Evolutionary conservation across 2,888 invertebrate species (phyloP), one percentile per base, ranked within the genome.

Genomic region (Pachycephus smyrnensis): DNA sequence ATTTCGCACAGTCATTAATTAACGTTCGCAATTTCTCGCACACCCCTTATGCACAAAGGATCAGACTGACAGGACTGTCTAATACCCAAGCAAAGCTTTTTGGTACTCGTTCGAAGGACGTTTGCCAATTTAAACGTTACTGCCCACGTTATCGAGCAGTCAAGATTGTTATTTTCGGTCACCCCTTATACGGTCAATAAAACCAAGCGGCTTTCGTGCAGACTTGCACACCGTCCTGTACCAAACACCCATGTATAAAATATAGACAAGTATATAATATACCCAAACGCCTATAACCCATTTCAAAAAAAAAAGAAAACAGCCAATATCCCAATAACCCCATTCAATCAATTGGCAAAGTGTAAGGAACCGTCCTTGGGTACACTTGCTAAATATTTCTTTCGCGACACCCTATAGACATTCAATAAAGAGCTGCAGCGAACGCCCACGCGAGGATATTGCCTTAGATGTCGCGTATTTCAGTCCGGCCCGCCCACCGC

Each of bases 391-490:
- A 55, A 55, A 55, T 23, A 55, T 9, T 55, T 55, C 23, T 55
- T 55, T 55, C 55, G 55, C 71, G 71, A 71, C 71, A 71, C 71
- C 71, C 71, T 23, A 23, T 71, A 71, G 12, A 12, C 32, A 33
- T 23, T 9, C 55, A 9, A 55, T 55, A 55, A 55, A 55, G 55
- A 23, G 55, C 55, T 23, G 23, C 55, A 55, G 15, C 75, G 75
- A 40, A 36, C 75, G 55, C 75, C 37, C 75, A 36, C 75, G 75
- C 75, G 15, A 75, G 12, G n/a, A 15, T 30, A 36, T 74, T 74
- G 74, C 74, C 74, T 32, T 36, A 74, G 36, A 74, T 36, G 74
- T 74, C 74, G 74, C 74, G 74, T 30, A 74, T 37, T 35, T 35
- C 74, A 37, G 36, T 74, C 74, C 74, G 74, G 37, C 33, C 36